phyloP scores from a whole-genome alignment of 2,113 vertebrate genomes.

The Calidris pygmaea region DNA sequence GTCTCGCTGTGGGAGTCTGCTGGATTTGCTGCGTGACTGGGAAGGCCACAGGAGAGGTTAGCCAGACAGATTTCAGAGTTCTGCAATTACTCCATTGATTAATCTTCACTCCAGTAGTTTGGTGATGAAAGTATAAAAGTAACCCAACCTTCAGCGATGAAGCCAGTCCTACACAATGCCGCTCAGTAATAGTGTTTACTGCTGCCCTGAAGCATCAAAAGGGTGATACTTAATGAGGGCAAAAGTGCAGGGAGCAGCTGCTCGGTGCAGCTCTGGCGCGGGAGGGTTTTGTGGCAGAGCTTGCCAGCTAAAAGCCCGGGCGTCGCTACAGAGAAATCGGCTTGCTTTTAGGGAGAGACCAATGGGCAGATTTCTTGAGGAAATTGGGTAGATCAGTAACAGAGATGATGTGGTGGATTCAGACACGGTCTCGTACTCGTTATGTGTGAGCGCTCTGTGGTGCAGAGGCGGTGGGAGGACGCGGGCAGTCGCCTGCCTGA shows the following conservation, averaged over 20 bases:
- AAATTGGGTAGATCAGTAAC: accelerated
- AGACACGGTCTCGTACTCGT: accelerated
- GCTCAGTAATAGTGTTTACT: background rate
- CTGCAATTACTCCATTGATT: background rate
- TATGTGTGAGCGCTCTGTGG: accelerated
- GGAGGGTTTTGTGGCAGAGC: background rate
- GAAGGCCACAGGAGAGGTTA: background rate
- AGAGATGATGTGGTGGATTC: background rate
- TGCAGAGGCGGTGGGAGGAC: background rate
- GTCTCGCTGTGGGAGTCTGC: background rate
- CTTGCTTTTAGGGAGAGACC: background rate
- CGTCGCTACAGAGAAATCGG: accelerated
- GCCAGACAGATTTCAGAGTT: background rate
- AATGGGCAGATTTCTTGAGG: background rate
- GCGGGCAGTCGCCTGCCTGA: background rate
- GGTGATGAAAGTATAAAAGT: slow-evolving; percentile 6
- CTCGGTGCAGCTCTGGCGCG: background rate
- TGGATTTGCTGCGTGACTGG: background rate
- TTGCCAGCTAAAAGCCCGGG: background rate
- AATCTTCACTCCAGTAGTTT: background rate
- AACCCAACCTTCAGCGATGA: background rate
- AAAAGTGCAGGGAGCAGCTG: slow-evolving; percentile 4
- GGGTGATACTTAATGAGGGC: slow-evolving; percentile 28
- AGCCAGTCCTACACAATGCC: background rate
- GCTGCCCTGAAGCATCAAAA: slow-evolving; percentile 8